A percentile compares a stretch with the other conserved stretches of the same genome.
phyloP scores from a whole-genome alignment of 2,888 invertebrate species.

The Mystacides longicornis region DNA sequence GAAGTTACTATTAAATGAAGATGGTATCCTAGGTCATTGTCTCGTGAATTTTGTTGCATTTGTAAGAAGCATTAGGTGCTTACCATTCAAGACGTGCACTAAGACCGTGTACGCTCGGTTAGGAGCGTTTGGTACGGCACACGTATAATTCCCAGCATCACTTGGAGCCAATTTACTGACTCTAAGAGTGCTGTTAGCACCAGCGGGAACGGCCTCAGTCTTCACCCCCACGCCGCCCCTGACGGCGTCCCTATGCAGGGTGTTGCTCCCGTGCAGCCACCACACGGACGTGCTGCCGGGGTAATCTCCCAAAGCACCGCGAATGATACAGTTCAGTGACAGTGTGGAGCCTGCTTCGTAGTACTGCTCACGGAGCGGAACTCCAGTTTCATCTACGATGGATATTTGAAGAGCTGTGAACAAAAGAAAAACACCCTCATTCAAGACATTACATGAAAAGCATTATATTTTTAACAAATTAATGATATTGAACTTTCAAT shows the following conservation, averaged over 20 bases:
- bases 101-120: conserved; percentile 41
- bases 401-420: conserved; percentile 31
- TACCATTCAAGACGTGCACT: conserved; percentile 48
- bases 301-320: conserved; percentile 30
- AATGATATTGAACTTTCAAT: no score
- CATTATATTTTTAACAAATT: no score
- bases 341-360: conserved; percentile 50
- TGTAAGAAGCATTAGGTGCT: no score
- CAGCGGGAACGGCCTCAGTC: conserved; percentile 29
- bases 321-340: conserved; percentile 46
- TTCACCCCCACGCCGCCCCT: conserved; percentile 45
- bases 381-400: conserved; percentile 46
- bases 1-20: no score
- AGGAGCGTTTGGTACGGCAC: conserved; percentile 40
- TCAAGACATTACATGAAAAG: no score
- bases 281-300: conserved; percentile 46
- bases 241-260: conserved; percentile 45
- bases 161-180: conserved; percentile 40
- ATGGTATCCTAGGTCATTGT: no score
- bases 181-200: conserved; percentile 43
- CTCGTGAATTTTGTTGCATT: no score
- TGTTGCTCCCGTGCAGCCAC: conserved; percentile 46
- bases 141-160: conserved; percentile 48
- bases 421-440: background rate
- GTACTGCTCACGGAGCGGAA: conserved; percentile 44